Conservation (phyloP, 2,113 vertebrate genomes). For the Aegithalos caudatus region DNA sequence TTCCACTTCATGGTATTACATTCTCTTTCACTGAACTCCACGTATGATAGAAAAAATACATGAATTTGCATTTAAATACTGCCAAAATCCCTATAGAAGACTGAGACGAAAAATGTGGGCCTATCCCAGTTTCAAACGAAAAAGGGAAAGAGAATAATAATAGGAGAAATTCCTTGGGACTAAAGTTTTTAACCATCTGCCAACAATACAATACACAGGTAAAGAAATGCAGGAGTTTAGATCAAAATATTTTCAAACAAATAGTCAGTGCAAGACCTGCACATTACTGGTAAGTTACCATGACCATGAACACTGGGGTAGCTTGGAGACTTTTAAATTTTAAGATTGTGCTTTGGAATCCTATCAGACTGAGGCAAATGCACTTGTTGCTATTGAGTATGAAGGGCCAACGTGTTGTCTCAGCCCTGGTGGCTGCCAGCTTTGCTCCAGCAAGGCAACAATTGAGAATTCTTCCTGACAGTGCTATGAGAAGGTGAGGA, state of each 20-base stretch:
- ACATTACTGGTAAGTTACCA: not conserved
- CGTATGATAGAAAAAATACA: not conserved
- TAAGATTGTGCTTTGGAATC: not conserved
- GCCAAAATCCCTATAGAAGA: not conserved
- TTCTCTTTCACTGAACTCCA: not conserved
- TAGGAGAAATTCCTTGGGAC: not conserved
- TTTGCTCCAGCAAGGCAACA: not conserved
- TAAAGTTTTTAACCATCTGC: not conserved
- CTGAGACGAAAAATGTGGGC: not conserved
- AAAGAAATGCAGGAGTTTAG: not conserved
- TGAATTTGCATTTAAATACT: not conserved
- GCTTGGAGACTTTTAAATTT: not conserved
- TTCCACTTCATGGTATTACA: not conserved
- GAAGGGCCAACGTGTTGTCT: not conserved
- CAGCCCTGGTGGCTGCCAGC: not conserved
- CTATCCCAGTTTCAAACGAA: not conserved
- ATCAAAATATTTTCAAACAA: not conserved
- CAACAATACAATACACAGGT: not conserved
- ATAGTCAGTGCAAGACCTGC: not conserved
- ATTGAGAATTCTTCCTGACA: not conserved
- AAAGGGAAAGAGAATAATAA: not conserved
- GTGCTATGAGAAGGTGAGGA: not conserved
- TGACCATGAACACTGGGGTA: not conserved
- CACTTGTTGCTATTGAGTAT: not conserved
- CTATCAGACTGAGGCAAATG: not conserved